Conservation (phyloP, 2,113 vertebrate species). For the Urocolius indicus region DNA sequence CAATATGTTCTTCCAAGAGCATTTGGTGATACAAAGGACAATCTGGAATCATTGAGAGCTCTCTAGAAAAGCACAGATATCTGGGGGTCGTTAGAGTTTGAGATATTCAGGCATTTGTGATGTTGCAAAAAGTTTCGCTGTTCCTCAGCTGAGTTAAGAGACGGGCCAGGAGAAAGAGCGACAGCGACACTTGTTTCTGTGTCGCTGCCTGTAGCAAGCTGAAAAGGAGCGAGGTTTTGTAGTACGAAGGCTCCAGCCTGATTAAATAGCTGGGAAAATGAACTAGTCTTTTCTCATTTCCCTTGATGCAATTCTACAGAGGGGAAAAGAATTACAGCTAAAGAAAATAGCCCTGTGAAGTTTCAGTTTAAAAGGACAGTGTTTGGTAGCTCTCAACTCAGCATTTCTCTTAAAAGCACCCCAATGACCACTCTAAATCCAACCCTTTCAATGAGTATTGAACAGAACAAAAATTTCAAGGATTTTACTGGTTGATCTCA, state of each 20-base stretch:
- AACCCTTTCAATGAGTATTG: neutral
- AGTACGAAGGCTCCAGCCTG: neutral
- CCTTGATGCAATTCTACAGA: neutral
- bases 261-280: conserved; percentile 39
- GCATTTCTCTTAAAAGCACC: neutral
- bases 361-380: neutral
- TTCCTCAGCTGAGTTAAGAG: neutral
- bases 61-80: conserved; percentile 27
- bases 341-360: conserved; percentile 35
- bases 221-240: neutral
- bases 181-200: neutral
- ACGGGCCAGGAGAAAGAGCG: neutral
- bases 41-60: conserved; percentile 23
- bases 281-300: conserved; percentile 19
- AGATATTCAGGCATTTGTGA: neutral
- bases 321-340: neutral
- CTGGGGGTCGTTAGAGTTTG: neutral
- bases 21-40: conserved; percentile 33
- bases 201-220: neutral
- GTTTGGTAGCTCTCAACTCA: neutral
- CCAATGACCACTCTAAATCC: neutral
- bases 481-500: neutral
- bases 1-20: conserved; percentile 52
- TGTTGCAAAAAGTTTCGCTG: neutral
- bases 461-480: neutral